phyloP scores from a whole-genome alignment of 2,797 vertebrate species.

The Mycteria americana region DNA sequence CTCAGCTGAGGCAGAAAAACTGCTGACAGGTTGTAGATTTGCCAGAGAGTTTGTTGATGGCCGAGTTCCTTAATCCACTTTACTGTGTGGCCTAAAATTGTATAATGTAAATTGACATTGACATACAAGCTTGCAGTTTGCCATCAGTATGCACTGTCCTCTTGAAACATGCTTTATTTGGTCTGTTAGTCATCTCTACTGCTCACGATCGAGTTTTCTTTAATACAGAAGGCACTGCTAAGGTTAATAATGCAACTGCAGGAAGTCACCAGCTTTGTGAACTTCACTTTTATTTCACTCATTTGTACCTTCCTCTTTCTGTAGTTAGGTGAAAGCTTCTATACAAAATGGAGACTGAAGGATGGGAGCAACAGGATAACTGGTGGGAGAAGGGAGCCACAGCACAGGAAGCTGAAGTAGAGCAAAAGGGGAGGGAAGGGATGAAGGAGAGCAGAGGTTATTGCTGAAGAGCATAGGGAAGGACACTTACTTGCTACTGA shows the following conservation, averaged over 20 bases:
- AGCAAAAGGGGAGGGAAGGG: not conserved
- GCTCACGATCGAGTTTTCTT: not conserved
- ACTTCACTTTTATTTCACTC: not conserved
- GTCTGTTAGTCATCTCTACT: not conserved
- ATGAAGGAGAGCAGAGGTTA: not conserved
- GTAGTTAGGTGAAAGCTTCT: not conserved
- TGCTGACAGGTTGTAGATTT: conserved; percentile 30
- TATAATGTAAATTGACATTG: conserved; percentile 20
- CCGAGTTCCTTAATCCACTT: conserved; percentile 42
- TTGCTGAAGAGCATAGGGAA: not conserved
- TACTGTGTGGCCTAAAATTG: not conserved
- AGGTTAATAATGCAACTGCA: not conserved
- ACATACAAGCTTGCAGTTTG: not conserved
- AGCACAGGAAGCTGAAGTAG: not conserved
- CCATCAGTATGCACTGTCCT: not conserved
- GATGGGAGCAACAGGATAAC: not conserved
- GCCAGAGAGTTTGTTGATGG: conserved; percentile 24
- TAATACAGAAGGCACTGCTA: not conserved
- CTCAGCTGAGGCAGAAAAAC: conserved; percentile 19
- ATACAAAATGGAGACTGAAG: not conserved
- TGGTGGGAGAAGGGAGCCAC: not conserved
- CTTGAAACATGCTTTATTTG: not conserved
- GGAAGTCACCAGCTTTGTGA: not conserved
- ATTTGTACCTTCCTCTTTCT: not conserved
- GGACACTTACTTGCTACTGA: not conserved